Evolutionary conservation across 2,888 invertebrate species (phyloP).

Genomic region (Camponotus fellah): DNA sequence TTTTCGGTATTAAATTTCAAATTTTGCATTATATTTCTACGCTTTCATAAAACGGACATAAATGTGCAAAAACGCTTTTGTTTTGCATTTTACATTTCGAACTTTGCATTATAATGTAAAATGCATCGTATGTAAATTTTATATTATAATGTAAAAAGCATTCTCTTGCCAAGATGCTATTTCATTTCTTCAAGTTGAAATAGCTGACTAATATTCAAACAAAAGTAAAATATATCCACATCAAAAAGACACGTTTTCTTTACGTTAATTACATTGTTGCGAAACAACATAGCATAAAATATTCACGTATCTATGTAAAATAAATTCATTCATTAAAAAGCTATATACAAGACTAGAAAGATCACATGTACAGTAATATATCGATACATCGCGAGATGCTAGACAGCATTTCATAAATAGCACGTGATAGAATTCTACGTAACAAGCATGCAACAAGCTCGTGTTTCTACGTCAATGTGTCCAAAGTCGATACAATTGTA

Average conservation of each 20-base stretch:
- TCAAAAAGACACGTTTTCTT: not conserved
- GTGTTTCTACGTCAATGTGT: not conserved
- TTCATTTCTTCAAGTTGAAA: not conserved
- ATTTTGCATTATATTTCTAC: not conserved
- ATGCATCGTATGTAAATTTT: not conserved
- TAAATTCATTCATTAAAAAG: not conserved
- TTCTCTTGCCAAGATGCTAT: not conserved
- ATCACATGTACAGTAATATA: not conserved
- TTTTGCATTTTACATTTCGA: not conserved
- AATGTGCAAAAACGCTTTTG: not conserved
- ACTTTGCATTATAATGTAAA: not conserved
- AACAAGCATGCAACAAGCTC: not conserved
- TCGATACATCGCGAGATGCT: not conserved
- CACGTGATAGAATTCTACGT: constrained; percentile 12
- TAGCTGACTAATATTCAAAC: not conserved
- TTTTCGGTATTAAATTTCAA: not conserved
- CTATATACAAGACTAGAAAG: not conserved
- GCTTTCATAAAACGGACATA: not conserved
- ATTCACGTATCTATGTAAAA: not conserved
- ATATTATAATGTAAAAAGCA: not conserved
- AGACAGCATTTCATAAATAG: not conserved
- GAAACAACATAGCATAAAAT: not conserved
- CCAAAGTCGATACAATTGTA: not conserved
- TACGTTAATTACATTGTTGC: not conserved
- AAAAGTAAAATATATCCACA: not conserved